Evolutionary conservation across 2,113 vertebrate genomes (phyloP), one percentile per base, ranked within the genome.

Genomic region (Cebus imitator): DNA sequence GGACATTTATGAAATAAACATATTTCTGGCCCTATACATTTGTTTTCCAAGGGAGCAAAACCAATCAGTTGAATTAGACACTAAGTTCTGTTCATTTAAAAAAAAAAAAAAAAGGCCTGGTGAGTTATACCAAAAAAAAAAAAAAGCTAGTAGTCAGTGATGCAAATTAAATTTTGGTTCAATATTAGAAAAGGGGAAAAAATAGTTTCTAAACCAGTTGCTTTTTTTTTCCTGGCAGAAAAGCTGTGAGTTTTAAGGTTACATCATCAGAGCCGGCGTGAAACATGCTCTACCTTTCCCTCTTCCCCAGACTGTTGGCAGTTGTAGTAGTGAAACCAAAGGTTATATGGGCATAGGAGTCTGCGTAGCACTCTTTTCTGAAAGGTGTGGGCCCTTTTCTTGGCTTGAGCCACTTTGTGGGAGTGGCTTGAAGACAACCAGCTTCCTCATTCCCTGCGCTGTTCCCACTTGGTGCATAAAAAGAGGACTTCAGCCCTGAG

Each of bases 401-500:
- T 97, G 93, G 94, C 92, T 52, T 78, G 81, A 96, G 87, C 76
- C 14, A 13, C 23, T 68, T 78, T 30, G 95, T 72, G 92, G 95
- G 94, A 96, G 90, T 96, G 96, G 90, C 92, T 95, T 94, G 72
- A 91, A 87, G 90, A 75, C 94, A 97, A 94, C 32, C 68, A 91
- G 92, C 90, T 68, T 87, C 2, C 11, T 92, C 89, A 70, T 64
- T 97, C 90, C 76, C 95, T 81, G 83, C 86, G 88, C 86, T 96
- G 73, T 93, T 96, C 96, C 89, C 96, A 97, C 96, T 97, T 13
- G 0, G 55, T 87, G 95, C 84, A 90, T 90, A 78, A 96, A 97
- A 96, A 87, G 96, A 97, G 52, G 75, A 86, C 96, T 81, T 91
- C 76, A 97, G 93, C 91, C 95, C 96, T 90, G 87, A 97, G 97